Conservation (phyloP, 2,888 invertebrate genomes). For the Drosophila leonis region DNA sequence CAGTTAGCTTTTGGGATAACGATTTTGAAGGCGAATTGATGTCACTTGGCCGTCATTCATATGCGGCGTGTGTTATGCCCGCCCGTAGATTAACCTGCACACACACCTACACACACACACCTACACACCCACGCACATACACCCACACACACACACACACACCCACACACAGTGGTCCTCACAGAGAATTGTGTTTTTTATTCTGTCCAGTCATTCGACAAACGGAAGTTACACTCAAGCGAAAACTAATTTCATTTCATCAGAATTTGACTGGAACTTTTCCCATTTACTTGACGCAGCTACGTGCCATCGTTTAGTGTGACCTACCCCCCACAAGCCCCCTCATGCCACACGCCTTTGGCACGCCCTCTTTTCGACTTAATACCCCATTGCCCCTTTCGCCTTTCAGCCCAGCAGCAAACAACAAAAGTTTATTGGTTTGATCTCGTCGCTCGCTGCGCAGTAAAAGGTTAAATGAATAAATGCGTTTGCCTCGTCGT, state of each 20-base stretch:
- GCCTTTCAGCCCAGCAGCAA: background rate
- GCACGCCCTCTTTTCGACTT: background rate
- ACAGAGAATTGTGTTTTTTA: constrained; percentile 39
- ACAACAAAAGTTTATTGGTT: constrained; percentile 63
- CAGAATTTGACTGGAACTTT: constrained; percentile 73
- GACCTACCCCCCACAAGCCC: background rate
- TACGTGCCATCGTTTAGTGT: constrained; percentile 67
- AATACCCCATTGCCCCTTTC: background rate
- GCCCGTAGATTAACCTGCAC: constrained; percentile 53
- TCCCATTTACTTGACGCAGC: constrained; percentile 67
- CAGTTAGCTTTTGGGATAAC: constrained; percentile 33
- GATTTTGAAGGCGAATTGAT: constrained; percentile 67
- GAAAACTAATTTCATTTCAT: constrained; percentile 75
- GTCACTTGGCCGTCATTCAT: constrained; percentile 66
- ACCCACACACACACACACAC: constrained; percentile 18
- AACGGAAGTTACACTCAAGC: constrained; percentile 71
- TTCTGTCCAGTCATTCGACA: constrained; percentile 62
- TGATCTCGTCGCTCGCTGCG: constrained; percentile 44
- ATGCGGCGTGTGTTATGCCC: constrained; percentile 41
- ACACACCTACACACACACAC: constrained; percentile 21
- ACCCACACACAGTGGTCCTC: constrained; percentile 19
- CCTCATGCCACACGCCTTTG: rapidly evolving
- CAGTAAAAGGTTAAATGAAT: constrained; percentile 58
- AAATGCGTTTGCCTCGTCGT: constrained; percentile 48
- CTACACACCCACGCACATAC: constrained; percentile 8